Conservation (phyloP, 2,888 invertebrate species). For the Eupithecia dodoneata region DNA sequence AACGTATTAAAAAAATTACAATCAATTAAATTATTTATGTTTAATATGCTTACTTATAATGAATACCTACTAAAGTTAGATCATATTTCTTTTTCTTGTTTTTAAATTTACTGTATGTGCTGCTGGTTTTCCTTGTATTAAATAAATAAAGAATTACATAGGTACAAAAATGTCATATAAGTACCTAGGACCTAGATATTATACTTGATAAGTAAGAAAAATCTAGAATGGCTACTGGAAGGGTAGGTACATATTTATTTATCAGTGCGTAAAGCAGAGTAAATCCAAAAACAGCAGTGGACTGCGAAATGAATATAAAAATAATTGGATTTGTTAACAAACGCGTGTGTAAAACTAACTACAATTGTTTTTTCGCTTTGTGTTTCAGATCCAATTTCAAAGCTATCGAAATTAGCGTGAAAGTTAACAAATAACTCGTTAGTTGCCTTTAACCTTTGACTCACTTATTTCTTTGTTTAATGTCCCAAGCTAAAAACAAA, state of each 20-base stretch:
- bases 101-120: no score
- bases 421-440: neutral
- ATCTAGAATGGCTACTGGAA: no score
- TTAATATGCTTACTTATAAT: no score
- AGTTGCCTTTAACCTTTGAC: slow-evolving; percentile 1
- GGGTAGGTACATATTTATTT: neutral
- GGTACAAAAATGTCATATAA: no score
- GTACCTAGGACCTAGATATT: no score
- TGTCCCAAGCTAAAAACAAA: neutral
- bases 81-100: no score
- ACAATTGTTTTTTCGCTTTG: neutral
- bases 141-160: no score
- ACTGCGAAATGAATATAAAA: slow-evolving; percentile 7
- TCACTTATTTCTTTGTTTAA: neutral
- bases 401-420: neutral
- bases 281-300: neutral
- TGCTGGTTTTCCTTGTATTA: no score
- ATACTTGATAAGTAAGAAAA: no score
- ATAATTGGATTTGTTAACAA: neutral
- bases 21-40: no score
- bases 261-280: neutral
- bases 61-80: no score
- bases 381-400: slow-evolving; percentile 12
- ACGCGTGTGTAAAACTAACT: neutral
- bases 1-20: no score